phyloP scores from a whole-genome alignment of 2,113 vertebrate species.

The Anarrhichthys ocellatus region DNA sequence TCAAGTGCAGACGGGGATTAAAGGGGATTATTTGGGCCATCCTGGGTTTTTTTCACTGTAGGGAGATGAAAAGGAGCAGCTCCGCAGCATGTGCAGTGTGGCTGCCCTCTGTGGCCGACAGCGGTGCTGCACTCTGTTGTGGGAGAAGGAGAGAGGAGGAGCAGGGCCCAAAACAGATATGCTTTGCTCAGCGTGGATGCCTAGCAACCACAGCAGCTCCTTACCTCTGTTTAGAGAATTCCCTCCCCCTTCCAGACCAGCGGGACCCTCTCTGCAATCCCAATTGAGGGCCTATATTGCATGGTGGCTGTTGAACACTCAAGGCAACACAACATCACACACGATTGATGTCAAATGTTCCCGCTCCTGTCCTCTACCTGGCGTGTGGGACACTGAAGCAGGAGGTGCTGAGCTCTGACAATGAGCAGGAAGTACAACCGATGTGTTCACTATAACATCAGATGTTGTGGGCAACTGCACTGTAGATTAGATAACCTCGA shows the following conservation, averaged over 20 bases:
- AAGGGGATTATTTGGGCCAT: conserved; percentile 82
- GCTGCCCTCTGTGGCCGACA: conserved; percentile 72
- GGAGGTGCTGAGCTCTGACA: conserved; percentile 35
- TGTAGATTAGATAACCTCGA: neutral
- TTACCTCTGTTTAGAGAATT: conserved; percentile 49
- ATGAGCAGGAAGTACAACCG: conserved; percentile 38
- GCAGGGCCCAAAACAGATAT: conserved; percentile 63
- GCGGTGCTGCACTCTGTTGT: conserved; percentile 56
- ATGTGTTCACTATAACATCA: conserved; percentile 30
- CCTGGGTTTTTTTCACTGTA: conserved; percentile 47
- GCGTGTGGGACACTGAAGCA: conserved; percentile 47
- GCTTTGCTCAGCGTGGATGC: conserved; percentile 65
- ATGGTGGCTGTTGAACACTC: conserved; percentile 53
- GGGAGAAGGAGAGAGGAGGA: conserved; percentile 53
- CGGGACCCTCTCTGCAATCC: conserved; percentile 43
- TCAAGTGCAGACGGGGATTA: conserved; percentile 81
- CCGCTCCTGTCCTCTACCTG: conserved; percentile 44
- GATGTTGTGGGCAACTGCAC: conserved; percentile 8
- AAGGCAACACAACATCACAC: conserved; percentile 35
- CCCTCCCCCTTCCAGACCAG: conserved; percentile 42
- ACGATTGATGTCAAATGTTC: conserved; percentile 50
- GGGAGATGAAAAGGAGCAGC: conserved; percentile 52
- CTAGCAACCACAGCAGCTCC: conserved; percentile 74
- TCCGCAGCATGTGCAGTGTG: conserved; percentile 35
- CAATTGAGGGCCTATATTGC: conserved; percentile 43